Percentiles rank a stretch among this genome's conserved stretches.
Conservation (phyloP, 2,113 vertebrate genomes). For the Pelodiscus sinensis region DNA sequence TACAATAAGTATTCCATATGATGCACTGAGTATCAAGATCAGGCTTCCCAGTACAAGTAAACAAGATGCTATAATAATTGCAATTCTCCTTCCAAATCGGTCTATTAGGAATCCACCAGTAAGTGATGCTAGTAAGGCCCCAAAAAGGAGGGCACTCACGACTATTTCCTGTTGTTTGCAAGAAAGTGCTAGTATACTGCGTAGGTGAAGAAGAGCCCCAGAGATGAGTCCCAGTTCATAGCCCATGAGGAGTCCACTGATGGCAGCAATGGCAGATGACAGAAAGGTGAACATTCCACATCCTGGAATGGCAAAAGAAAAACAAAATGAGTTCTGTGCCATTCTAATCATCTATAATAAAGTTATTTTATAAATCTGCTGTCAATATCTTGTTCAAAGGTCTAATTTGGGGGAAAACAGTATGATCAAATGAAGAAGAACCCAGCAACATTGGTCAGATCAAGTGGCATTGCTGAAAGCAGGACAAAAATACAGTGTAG, state of each 20-base stretch:
- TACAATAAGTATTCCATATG: constrained; percentile 80
- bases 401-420: neutral
- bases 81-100: constrained; percentile 87
- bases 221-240: constrained; percentile 95
- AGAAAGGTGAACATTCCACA: constrained; percentile 85
- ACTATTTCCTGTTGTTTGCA: constrained; percentile 92
- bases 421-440: neutral
- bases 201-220: constrained; percentile 92
- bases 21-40: constrained; percentile 79
- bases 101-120: constrained; percentile 90
- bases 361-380: neutral
- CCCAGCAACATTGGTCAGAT: neutral
- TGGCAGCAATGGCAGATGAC: constrained; percentile 84
- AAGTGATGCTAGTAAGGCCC: constrained; percentile 89
- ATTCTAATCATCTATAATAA: neutral
- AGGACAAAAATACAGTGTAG: neutral
- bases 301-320: constrained; percentile 76
- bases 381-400: neutral
- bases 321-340: constrained; percentile 4
- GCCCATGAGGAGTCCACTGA: constrained; percentile 94
- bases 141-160: constrained; percentile 91
- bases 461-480: neutral
- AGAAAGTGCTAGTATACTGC: constrained; percentile 82
- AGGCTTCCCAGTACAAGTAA: constrained; percentile 86
- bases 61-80: constrained; percentile 87